Evolutionary conservation across 1,140 invertebrate genomes (phyloP), one percentile per base, ranked within the genome.

Genomic region (Zaprionus ornatus): DNA sequence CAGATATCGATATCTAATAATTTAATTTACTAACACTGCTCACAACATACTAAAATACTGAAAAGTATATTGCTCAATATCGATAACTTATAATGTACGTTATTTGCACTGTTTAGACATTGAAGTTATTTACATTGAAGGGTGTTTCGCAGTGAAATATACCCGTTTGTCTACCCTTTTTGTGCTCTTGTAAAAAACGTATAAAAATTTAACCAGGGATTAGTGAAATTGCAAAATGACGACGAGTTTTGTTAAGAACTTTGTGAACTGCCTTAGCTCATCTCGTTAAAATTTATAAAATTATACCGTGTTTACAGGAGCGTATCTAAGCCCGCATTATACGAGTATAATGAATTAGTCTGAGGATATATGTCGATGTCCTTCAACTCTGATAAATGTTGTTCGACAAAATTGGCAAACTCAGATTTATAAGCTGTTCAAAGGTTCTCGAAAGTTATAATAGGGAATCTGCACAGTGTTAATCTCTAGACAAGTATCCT

Each of bases 401-500:
- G 25, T 29, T n/a, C 2, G 10, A 4, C 29, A 1, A 21, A 52
- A 52, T 52, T 55, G 45, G 45, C 21, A 55, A n/a, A n/a, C 52
- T 25, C 7, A n/a, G 40, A 45, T 17, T 45, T 45, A 45, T 45
- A 55, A 25, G 21, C 12, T 29, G 13, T 54, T 4, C 21, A 21
- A 23, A 54, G 17, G 42, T 48, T 48, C 17, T 4, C 42, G n/a
- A 9, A 48, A 19, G 19, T 17, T 19, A 48, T 13, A 19, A 50
- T 19, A 50, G 45, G 17, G 19, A 50, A 23, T 21, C 32, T 35
- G 29, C 19, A 5, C 25, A 56, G 19, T 45, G 32, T 60, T 29
- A 70, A 70, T 29, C 42, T 63, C 3, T 27, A 25, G 66, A 61
- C 50, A 78, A 61, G 45, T 45, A 17, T 19, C 25, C 66, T 61